Base-by-base conservation (phyloP, 1,140 invertebrate species). In the Drosophila pectinifera region DNA sequence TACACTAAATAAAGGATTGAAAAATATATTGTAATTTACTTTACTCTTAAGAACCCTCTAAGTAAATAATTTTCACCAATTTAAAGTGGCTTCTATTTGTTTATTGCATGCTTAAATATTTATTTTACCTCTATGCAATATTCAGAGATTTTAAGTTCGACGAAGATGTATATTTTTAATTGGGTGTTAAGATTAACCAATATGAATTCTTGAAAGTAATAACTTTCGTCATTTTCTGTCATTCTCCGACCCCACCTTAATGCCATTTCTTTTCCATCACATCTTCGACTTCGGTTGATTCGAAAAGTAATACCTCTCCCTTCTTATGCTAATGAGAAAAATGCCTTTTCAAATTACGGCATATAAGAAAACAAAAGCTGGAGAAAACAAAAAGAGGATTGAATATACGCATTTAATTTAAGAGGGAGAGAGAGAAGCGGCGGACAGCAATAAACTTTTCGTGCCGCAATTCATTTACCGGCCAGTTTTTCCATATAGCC, bases 391-490 rank as follows among this genome's bases (percentile, higher is more conserved):
- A 43, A 68, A 56, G 34, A 57, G 20, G 45, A 64, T 72, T 57
- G 42, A 73, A 88, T 65, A 68, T 55, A 46, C 51, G 13, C 31
- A 39, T 68, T 53, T 70, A 73, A 68, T 84, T 65, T 62, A 54
- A 48, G 24, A 10, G 36, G 6, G 10, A 34, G 24, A 46, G 13
- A 8, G 13, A 13, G 28, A 26, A 34, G 28, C 48, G 5, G 24
- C 31, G 16, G 67, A 16, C 57, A 55, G 75, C 78, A 61, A 79
- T 83, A 76, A 88, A 83, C 63, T 83, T 83, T 76, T 82, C 79
- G 64, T 85, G 69, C 64, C 42, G 77, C 81, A 84, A 85, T 73
- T 69, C 72, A 84, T 79, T 84, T 64, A 74, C 70, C 48, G 67
- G 14, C n/a, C 31, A 5, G 45, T 28, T 49, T 24, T 59, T 34